Evolutionary conservation across 2,113 vertebrate genomes (phyloP).

Genomic region (Paradoxurus hermaphroditus): DNA sequence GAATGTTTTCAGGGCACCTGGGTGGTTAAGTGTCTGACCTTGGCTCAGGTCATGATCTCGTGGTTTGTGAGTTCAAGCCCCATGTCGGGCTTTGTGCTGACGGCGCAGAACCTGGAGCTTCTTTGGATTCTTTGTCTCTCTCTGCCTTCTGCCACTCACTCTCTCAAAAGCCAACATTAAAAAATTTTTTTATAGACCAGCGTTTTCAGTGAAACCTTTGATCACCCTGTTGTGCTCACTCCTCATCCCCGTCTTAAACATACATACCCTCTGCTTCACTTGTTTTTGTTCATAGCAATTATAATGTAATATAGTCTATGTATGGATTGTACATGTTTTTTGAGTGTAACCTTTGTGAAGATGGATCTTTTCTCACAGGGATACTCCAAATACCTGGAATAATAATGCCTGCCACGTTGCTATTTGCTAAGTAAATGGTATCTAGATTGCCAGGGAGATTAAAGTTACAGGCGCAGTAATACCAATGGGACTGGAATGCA

Average conservation of each 20-base stretch:
- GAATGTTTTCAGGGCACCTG: too few relatives aligned
- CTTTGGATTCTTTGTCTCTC: too few relatives aligned
- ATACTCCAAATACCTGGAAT: not conserved
- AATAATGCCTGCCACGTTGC: not conserved
- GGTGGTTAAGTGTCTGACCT: too few relatives aligned
- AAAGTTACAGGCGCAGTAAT: not conserved
- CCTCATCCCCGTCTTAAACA: not conserved
- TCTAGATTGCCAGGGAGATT: not conserved
- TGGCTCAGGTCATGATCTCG: too few relatives aligned
- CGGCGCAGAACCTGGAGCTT: too few relatives aligned
- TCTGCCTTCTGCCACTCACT: too few relatives aligned
- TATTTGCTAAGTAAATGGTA: not conserved
- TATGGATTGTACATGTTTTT: not conserved
- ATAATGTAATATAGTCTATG: not conserved
- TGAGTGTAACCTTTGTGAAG: not conserved
- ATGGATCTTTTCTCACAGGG: not conserved
- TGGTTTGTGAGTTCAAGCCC: too few relatives aligned
- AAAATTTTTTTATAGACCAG: too few relatives aligned
- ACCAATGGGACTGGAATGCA: not conserved
- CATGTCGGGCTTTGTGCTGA: too few relatives aligned
- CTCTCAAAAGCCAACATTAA: too few relatives aligned
- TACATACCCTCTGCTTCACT: not conserved
- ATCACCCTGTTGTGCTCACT: not conserved
- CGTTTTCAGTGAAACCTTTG: not conserved
- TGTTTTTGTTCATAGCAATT: not conserved